A percentile compares a stretch with the other conserved stretches of the same genome.
Conservation (phyloP, 2,888 invertebrate genomes). For the Polyommatus iphigenia region DNA sequence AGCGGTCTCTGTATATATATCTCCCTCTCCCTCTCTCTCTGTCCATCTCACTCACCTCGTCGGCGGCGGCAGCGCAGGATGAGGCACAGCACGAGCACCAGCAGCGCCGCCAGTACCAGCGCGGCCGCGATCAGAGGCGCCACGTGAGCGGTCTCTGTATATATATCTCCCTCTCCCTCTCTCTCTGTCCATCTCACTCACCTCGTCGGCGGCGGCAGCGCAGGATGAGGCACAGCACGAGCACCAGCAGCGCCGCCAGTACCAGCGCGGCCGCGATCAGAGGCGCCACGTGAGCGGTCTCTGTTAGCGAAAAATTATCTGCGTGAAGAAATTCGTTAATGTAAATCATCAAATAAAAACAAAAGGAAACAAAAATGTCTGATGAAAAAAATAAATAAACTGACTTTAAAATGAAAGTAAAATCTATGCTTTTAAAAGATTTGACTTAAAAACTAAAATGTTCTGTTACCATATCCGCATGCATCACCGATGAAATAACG, state of each 20-base stretch:
- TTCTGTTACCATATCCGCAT: too few relatives aligned
- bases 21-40: neutral
- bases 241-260: slow-evolving; percentile 67
- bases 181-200: slow-evolving; percentile 41
- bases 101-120: slow-evolving; percentile 67
- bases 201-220: slow-evolving; percentile 69
- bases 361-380: neutral
- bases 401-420: too few relatives aligned
- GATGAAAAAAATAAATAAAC: neutral
- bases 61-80: slow-evolving; percentile 65
- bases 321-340: slow-evolving; percentile 56
- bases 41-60: slow-evolving; percentile 55
- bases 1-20: slow-evolving; percentile 62
- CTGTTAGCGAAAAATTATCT: slow-evolving; percentile 75
- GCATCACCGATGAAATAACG: too few relatives aligned
- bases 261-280: slow-evolving; percentile 72
- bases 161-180: neutral
- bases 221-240: slow-evolving; percentile 69
- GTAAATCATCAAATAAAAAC: slow-evolving; percentile 34
- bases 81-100: slow-evolving; percentile 70
- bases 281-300: slow-evolving; percentile 74
- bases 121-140: slow-evolving; percentile 74
- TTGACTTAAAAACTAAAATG: too few relatives aligned
- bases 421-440: too few relatives aligned
- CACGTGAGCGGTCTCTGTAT: slow-evolving; percentile 72